Evolutionary conservation across 2,888 invertebrate species (phyloP).

Genomic region (Drosophila greeni): DNA sequence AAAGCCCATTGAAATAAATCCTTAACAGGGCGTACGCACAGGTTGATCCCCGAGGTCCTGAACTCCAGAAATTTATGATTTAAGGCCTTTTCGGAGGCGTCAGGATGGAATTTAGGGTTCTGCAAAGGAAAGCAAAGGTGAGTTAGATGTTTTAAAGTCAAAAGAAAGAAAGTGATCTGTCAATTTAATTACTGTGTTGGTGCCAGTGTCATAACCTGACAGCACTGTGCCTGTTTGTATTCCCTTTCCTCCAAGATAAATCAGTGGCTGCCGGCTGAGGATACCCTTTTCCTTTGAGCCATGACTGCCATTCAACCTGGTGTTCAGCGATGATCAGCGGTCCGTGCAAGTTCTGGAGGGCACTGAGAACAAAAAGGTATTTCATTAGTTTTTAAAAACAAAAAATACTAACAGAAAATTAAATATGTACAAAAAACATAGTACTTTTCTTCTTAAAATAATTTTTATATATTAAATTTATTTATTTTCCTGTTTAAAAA

Average conservation of each 20-base stretch:
- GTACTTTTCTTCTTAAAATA: too few species aligned
- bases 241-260: not conserved
- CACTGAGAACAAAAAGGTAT: not conserved
- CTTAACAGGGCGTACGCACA: not conserved
- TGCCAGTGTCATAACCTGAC: not conserved
- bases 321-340: conserved; percentile 10
- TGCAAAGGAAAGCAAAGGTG: not conserved
- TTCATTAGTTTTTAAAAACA: not conserved
- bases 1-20: not conserved
- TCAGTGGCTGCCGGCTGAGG: conserved; percentile 6
- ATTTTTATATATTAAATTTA: not conserved
- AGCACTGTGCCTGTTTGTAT: not conserved
- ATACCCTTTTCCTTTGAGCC: not conserved
- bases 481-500: not conserved
- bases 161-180: conserved; percentile 2
- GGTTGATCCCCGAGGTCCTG: not conserved
- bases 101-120: not conserved
- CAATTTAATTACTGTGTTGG: not conserved
- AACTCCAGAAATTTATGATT: not conserved
- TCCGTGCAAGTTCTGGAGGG: not conserved
- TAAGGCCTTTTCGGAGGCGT: not conserved
- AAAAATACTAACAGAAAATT: too few species aligned
- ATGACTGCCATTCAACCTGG: conserved; percentile 4
- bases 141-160: not conserved
- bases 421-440: too few species aligned